Evolutionary conservation across 2,797 vertebrate species (phyloP).

Genomic region (Balearica regulorum): DNA sequence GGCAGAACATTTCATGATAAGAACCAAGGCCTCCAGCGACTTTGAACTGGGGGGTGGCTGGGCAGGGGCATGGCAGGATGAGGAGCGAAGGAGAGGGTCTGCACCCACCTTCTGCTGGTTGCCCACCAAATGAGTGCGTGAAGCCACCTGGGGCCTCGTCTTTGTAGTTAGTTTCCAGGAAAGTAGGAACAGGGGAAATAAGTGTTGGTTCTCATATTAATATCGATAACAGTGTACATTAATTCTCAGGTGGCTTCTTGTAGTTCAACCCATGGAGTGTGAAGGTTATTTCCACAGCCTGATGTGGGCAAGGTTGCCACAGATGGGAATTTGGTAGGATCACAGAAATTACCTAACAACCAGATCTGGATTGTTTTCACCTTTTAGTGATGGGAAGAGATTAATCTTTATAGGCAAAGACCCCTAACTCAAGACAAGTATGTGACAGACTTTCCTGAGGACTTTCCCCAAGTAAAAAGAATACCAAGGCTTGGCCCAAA

Average conservation of each 20-base stretch:
- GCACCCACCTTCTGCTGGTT: neutral
- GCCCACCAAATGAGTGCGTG: neutral
- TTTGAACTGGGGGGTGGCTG: slow-evolving; percentile 22
- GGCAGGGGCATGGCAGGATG: neutral
- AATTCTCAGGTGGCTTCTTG: neutral
- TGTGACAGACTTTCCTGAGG: slow-evolving; percentile 6
- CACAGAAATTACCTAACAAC: no score
- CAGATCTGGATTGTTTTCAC: neutral
- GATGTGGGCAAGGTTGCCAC: neutral
- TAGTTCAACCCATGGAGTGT: neutral
- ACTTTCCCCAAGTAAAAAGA: slow-evolving; percentile 39
- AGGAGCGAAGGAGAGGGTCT: neutral
- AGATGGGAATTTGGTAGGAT: no score
- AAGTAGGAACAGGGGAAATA: neutral
- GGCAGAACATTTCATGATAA: slow-evolving; percentile 53
- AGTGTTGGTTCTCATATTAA: neutral
- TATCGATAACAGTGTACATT: accelerated
- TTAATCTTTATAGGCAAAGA: neutral
- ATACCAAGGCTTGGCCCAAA: slow-evolving; percentile 21
- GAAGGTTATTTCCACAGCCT: slow-evolving; percentile 18
- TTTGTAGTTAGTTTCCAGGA: neutral
- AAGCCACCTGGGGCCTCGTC: neutral
- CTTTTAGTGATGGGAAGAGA: neutral
- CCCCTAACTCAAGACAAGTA: neutral
- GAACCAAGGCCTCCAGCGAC: slow-evolving; percentile 43